Percentiles rank a stretch among this genome's conserved stretches.
Evolutionary conservation across 2,113 vertebrate genomes (phyloP).

Genomic region (Vulpes lagopus): DNA sequence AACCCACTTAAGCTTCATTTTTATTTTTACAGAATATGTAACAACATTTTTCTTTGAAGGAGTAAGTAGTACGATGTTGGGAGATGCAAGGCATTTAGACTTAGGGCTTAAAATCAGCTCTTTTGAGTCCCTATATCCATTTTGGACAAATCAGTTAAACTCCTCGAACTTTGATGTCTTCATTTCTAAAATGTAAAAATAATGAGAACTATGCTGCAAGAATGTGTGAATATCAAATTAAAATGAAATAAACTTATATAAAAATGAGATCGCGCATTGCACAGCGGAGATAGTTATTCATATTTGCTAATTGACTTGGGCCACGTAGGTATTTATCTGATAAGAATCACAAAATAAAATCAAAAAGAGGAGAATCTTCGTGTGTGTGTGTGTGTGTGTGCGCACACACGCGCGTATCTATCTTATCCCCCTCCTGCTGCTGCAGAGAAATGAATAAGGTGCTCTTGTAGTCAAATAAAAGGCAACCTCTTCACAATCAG

Average conservation of each 20-base stretch:
- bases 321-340: background rate
- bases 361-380: background rate
- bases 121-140: background rate
- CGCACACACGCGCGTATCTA: too few species aligned
- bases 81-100: background rate
- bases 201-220: background rate
- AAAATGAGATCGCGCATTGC: background rate
- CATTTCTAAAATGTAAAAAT: background rate
- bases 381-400: background rate
- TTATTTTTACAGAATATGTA: background rate
- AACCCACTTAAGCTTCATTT: background rate
- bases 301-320: background rate
- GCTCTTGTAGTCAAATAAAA: constrained; percentile 9
- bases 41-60: background rate
- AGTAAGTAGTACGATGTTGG: background rate
- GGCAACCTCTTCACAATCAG: background rate
- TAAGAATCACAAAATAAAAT: background rate
- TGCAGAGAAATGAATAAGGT: background rate
- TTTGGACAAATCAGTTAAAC: background rate
- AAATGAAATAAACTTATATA: constrained; percentile 8
- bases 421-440: background rate
- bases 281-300: background rate
- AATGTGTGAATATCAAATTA: background rate
- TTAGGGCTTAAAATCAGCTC: background rate
- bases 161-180: background rate